Evolutionary conservation across 2,113 vertebrate species (phyloP).

Genomic region (Nematolebias whitei): DNA sequence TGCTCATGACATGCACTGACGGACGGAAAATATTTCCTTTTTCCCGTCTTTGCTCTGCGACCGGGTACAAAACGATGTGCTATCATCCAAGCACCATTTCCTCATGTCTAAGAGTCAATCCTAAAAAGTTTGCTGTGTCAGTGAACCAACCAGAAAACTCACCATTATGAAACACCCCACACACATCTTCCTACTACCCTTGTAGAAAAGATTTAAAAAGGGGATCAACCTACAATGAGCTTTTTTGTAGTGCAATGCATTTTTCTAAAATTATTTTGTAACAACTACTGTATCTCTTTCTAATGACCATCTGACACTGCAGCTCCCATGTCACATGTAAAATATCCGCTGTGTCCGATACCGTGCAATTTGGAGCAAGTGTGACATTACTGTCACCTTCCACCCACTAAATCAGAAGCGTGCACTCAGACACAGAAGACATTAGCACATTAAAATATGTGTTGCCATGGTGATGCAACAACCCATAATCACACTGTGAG

Average conservation of each 20-base stretch:
- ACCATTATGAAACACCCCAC: too few species aligned
- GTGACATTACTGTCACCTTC: constrained; percentile 52
- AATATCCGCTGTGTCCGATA: constrained; percentile 29
- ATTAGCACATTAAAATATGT: constrained; percentile 48
- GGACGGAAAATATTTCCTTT: too few species aligned
- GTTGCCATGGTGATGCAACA: constrained; percentile 67
- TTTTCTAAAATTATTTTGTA: background rate
- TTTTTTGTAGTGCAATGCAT: background rate
- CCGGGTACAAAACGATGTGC: too few species aligned
- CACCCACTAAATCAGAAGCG: constrained; percentile 45
- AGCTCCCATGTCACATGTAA: constrained; percentile 22
- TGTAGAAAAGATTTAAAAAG: too few species aligned
- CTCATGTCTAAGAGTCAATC: too few species aligned
- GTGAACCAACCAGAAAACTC: too few species aligned
- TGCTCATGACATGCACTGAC: too few species aligned
- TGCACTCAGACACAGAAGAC: constrained; percentile 28
- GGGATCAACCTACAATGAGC: background rate
- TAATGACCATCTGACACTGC: constrained; percentile 2
- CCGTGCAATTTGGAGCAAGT: constrained; percentile 31
- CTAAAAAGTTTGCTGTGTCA: too few species aligned
- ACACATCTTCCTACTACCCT: too few species aligned
- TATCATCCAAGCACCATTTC: too few species aligned
- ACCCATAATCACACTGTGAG: constrained; percentile 64
- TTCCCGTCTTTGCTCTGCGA: too few species aligned
- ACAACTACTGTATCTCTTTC: constrained; percentile 3